Base-by-base conservation (phyloP, 2,113 vertebrate species). In the Arvicanthis niloticus region DNA sequence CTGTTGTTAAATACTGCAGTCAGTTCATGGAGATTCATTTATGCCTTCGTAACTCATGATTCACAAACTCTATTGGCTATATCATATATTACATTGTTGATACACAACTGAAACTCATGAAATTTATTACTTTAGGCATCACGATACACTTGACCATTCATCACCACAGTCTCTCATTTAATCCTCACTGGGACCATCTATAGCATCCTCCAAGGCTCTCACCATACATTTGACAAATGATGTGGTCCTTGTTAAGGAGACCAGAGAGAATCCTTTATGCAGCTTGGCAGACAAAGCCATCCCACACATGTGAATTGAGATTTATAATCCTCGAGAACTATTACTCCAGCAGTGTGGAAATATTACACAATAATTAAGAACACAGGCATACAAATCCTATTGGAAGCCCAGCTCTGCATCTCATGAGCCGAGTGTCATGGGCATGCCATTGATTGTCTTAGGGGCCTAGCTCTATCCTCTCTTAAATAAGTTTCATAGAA, bases 241-340 rank as follows among this genome's bases (percentile, higher is more conserved):
- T 84, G 8, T 97, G 78, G 78, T 89, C 45, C 89, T 68, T 40
- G 31, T 16, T 89, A 48, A 87, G 65, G 53, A 78, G 45, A 67
- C 16, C 40, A 85, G n/a, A 81, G n/a, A 90, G 40, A 60, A 53
- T 82, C 9, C 34, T 65, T 94, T 45, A 87, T 53, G 15, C 76
- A 68, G 21, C 56, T 1, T 53, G 37, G 78, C 76, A 89, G 53
- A 78, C 31, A 68, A n/a, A n/a, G 53, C 88, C n/a, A 72, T 86
- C 58, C 37, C 85, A 56, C 21, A 87, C 67, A 60, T 62, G 40
- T 58, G 40, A 88, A 56, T 22, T 31, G 29, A 89, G 68, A 88
- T 87, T 78, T 48, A 48, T 60, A 73, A 90, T 75, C 40, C 17
- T 76, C 53, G 65, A 31, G 48, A 85, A 56, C 13, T 2, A 24